Conservation (phyloP, 2,113 vertebrate species). For the Rhombomys opimus region DNA sequence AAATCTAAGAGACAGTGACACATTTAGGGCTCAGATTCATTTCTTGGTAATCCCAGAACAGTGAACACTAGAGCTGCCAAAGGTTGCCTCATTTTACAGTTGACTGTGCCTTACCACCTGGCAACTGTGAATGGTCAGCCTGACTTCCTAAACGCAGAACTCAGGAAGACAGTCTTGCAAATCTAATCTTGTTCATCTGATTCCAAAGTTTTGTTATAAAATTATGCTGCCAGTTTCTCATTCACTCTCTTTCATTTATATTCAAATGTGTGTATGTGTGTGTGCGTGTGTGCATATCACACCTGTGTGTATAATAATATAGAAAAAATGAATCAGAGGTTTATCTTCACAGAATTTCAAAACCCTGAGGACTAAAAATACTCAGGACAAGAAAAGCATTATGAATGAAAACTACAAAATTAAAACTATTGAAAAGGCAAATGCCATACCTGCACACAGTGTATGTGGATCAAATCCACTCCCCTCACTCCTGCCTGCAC, state of each 20-base stretch:
- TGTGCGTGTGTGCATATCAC: too few species aligned
- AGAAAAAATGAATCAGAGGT: not conserved
- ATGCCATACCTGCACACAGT: not conserved
- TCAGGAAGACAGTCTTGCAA: not conserved
- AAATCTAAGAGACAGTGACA: not conserved
- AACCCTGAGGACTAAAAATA: not conserved
- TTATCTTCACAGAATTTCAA: not conserved
- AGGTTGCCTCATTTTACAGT: accelerated
- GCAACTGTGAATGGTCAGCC: not conserved
- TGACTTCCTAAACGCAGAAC: not conserved
- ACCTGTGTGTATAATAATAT: not conserved
- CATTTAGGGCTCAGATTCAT: not conserved
- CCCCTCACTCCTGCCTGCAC: not conserved
- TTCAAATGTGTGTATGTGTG: not conserved
- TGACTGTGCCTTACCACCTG: too few species aligned
- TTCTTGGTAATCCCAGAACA: not conserved
- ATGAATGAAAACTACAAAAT: not conserved
- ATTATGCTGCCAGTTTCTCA: not conserved
- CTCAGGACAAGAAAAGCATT: not conserved
- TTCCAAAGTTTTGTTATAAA: not conserved
- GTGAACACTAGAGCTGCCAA: not conserved
- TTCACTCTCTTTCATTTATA: not conserved
- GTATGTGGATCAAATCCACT: not conserved
- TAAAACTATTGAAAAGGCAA: not conserved
- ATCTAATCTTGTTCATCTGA: not conserved